Conservation (phyloP, 2,888 invertebrate species). For the Eupeodes luniger region DNA sequence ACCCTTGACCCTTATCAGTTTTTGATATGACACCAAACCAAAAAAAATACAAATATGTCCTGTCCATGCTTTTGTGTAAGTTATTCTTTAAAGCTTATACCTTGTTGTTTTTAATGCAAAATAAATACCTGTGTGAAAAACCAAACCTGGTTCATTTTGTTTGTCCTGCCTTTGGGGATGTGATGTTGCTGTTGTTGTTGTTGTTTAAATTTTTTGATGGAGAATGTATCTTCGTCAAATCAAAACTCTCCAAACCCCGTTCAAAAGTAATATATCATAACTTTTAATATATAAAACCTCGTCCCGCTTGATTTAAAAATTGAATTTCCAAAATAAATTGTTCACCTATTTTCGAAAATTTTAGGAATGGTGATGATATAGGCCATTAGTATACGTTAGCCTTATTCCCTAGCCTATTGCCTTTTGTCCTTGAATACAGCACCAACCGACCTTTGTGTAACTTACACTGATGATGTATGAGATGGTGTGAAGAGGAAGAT, state of each 20-base stretch:
- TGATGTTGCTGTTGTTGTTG: no score
- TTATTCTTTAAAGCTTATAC: background rate
- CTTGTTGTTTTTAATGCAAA: background rate
- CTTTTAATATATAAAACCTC: background rate
- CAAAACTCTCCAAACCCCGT: background rate
- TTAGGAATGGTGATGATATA: background rate
- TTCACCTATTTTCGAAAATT: background rate
- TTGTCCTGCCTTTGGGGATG: background rate
- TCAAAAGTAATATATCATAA: background rate
- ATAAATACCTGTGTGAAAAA: background rate
- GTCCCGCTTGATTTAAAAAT: background rate
- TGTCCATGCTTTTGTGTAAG: background rate
- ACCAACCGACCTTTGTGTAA: background rate
- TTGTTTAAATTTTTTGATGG: background rate
- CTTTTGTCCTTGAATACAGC: background rate
- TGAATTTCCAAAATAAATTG: background rate
- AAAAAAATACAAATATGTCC: background rate
- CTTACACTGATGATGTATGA: no score
- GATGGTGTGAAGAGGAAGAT: no score
- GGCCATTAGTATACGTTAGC: background rate
- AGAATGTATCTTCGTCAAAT: conserved; percentile 16
- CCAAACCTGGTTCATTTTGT: background rate
- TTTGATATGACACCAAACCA: background rate
- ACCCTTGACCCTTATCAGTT: background rate
- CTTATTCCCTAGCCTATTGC: background rate